phyloP scores from a whole-genome alignment of 2,797 vertebrate species.

The Micropoecilia bifurca region DNA sequence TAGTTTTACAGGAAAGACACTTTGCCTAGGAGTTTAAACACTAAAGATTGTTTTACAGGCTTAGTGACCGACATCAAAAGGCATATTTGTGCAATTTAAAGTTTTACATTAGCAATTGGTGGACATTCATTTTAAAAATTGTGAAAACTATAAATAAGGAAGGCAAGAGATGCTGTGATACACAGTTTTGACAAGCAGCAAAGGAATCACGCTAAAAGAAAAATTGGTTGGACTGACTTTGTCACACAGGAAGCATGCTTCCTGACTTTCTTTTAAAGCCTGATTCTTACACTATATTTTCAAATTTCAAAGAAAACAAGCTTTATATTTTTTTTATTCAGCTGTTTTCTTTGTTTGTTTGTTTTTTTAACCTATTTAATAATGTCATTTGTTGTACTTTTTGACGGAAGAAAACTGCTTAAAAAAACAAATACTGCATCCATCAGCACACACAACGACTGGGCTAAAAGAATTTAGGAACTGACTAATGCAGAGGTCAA shows the following conservation, averaged over 20 bases:
- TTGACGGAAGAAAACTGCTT: constrained; percentile 22
- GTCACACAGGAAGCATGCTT: constrained; percentile 14
- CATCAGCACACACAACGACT: constrained; percentile 34
- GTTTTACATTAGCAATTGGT: constrained; percentile 6
- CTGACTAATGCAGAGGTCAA: constrained; percentile 57
- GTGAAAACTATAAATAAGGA: constrained; percentile 6
- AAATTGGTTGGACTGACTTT: constrained; percentile 8
- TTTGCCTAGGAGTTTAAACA: not conserved
- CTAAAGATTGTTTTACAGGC: not conserved
- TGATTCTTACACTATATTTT: constrained; percentile 12
- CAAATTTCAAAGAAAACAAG: constrained; percentile 19
- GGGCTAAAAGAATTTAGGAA: constrained; percentile 50
- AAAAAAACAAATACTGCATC: constrained; percentile 8
- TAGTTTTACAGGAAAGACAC: not conserved
- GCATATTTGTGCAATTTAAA: constrained; percentile 9
- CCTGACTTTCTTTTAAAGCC: not conserved
- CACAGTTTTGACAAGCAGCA: no score
- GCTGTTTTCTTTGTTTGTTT: no score
- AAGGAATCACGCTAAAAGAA: constrained; percentile 14
- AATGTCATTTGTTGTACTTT: constrained; percentile 24
- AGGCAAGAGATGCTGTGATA: not conserved
- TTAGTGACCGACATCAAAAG: constrained; percentile 2
- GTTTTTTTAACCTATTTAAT: not conserved
- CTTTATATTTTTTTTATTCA: constrained; percentile 20
- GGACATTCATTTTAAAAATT: not conserved